A percentile compares a stretch with the other conserved stretches of the same genome.
Conservation (phyloP, 1,140 invertebrate genomes). For the Papilio helenus region DNA sequence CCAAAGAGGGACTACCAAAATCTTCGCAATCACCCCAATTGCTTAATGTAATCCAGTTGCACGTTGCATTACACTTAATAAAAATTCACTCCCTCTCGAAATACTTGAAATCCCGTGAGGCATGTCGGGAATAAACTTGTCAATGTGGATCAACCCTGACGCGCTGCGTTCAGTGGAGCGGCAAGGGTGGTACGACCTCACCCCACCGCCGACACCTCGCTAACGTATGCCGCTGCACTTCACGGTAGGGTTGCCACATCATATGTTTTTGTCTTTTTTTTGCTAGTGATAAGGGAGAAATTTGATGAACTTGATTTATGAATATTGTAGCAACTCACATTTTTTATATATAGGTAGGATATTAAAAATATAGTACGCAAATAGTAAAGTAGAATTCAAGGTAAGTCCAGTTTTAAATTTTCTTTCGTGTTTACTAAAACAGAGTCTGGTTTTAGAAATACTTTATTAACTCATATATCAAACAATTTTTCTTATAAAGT, state of each 20-base stretch:
- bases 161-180: conserved; percentile 59
- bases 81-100: conserved; percentile 24
- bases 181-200: conserved; percentile 48
- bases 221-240: conserved; percentile 68
- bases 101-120: conserved; percentile 19
- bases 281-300: background rate
- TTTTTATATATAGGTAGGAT: background rate
- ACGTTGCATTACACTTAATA: conserved; percentile 25
- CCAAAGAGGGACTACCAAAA: background rate
- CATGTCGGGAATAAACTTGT: conserved; percentile 33
- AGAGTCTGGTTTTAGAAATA: too few species aligned
- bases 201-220: conserved; percentile 76
- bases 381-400: too few species aligned
- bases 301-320: background rate
- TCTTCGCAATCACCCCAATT: conserved; percentile 5
- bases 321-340: background rate
- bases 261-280: conserved; percentile 18
- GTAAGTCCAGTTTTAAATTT: too few species aligned
- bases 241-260: conserved; percentile 58
- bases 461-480: too few species aligned
- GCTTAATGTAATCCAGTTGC: conserved; percentile 19
- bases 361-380: too few species aligned
- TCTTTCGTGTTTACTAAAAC: too few species aligned
- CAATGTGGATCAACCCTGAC: conserved; percentile 36
- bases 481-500: background rate